Evolutionary conservation across 2,797 vertebrate species (phyloP), one percentile per base, ranked within the genome.

Genomic region (Protonibea diacanthus): DNA sequence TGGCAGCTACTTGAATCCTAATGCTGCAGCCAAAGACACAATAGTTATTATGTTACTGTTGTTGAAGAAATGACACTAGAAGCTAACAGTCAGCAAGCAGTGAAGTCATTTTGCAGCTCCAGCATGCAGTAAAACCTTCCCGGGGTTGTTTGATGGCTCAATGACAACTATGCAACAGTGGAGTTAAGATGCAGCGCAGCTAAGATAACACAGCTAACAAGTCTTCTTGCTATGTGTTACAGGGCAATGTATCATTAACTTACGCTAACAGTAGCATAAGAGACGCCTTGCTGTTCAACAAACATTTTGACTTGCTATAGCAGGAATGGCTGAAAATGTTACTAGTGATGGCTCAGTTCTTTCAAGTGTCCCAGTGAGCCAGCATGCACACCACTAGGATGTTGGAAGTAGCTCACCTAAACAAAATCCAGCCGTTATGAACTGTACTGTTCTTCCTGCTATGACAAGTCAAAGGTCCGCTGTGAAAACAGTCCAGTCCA

Each of bases 1-100:
- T 45, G 80, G 74, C 82, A 87, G 74, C 80, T 85, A 84, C 67
- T 80, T 83, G 57, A 83, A 72, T 82, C 74, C 71, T 53, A 38
- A 64, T 69, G 47, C 78, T 73, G 68, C 70, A 77, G 70, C 27
- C 53, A 42, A 66, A 66, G 4, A 81, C 52, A 61, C 44, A n/a
- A 8, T 6, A 8, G 17, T 69, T 56, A 59, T 47, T 44, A 38
- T 8, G 42, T 44, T 44, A 33, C 33, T 58, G 61, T 68, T 64
- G 65, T 40, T 51, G 44, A 65, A 63, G 29, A 71, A 60, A 14
- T 52, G 42, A 81, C 44, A 67, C 66, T 73, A 72, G 67, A 63
- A 78, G 42, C 45, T 15, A 66, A 66, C 38, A 56, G 61, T 62
- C 49, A 68, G 51, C 5, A 8, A 66, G 45, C 53, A 51, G 74